These are phyloP conservation scores for Agonopterix alstromeriana DNA, from an alignment of 2,888 invertebrate species.

Conservation along the genomic window DNA sequence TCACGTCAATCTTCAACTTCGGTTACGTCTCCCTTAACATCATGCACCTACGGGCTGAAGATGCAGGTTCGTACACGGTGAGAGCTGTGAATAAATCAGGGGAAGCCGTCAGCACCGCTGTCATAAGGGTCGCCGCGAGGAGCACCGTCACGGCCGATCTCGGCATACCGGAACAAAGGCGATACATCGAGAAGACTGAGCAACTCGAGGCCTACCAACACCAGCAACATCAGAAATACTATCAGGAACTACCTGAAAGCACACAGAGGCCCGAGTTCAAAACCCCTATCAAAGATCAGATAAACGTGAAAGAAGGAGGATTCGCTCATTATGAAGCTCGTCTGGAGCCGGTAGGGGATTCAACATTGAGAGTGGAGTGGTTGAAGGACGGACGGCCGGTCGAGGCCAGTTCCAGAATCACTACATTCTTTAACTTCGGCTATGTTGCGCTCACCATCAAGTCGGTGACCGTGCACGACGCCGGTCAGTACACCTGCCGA, in stretches of 20 bases:
- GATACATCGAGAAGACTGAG: constrained; percentile 94
- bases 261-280: constrained; percentile 90
- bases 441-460: constrained; percentile 96
- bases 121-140: constrained; percentile 84
- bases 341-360: constrained; percentile 94
- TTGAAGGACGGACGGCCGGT: constrained; percentile 92
- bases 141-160: constrained; percentile 91
- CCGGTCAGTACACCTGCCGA: constrained; percentile 91
- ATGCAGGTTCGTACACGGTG: constrained; percentile 96
- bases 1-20: constrained; percentile 98
- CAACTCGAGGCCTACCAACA: constrained; percentile 93
- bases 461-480: constrained; percentile 92
- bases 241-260: constrained; percentile 88
- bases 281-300: constrained; percentile 91
- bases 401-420: constrained; percentile 94
- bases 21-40: constrained; percentile 99
- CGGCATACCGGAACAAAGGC: constrained; percentile 92
- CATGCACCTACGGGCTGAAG: constrained; percentile 98
- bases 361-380: constrained; percentile 94
- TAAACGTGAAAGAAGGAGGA: constrained; percentile 92
- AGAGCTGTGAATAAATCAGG: constrained; percentile 94
- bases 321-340: constrained; percentile 97
- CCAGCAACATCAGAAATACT: constrained; percentile 86
- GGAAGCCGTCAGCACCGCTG: constrained; percentile 91
- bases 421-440: constrained; percentile 95